Evolutionary conservation across 2,113 vertebrate species (phyloP), one percentile per base, ranked within the genome.

Genomic region (Mus pahari): DNA sequence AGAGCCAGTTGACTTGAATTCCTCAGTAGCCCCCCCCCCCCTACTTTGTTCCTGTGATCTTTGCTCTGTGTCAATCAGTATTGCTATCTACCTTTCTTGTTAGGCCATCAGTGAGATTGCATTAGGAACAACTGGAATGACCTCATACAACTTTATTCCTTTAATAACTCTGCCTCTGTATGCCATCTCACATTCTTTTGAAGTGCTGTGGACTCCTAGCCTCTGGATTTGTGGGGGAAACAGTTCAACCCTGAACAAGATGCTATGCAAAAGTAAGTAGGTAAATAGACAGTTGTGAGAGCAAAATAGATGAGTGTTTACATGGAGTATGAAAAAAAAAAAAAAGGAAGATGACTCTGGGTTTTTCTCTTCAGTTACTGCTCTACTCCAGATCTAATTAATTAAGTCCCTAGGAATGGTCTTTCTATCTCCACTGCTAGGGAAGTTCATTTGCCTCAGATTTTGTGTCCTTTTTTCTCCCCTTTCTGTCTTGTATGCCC

Each of bases 341-440:
- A 53, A 62, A 94, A 64, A 91, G 24, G 45, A 94, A 95, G 73
- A 45, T 62, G 45, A 77, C 16, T 89, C 20, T 66, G 42, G 58
- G 19, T 24, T 95, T 70, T 73, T 39, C 7, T 45, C 3, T 66
- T 92, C 48, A 86, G 26, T 88, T 66, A 50, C 86, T 50, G 45
- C 3, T 50, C 74, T 97, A 90, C 20, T 50, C 77, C 31, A 89
- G 36, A 96, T 83, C 39, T 58, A 90, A 26, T 26, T 68, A 55
- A 11, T 26, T 68, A 55, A 11, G 48, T 93, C 62, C 12, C 4
- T 66, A 42, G 42, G 86, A 96, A 89, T 48, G 36, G 26, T 58
- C 26, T 87, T 73, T 39, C 13, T 28, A 45, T 92, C 22, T n/a
- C 24, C 19, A 55, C 7, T 64, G 36, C 42, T 84, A 11, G 39